Evolutionary conservation across 2,797 vertebrate species (phyloP).

Genomic region (Microtus obscurus): DNA sequence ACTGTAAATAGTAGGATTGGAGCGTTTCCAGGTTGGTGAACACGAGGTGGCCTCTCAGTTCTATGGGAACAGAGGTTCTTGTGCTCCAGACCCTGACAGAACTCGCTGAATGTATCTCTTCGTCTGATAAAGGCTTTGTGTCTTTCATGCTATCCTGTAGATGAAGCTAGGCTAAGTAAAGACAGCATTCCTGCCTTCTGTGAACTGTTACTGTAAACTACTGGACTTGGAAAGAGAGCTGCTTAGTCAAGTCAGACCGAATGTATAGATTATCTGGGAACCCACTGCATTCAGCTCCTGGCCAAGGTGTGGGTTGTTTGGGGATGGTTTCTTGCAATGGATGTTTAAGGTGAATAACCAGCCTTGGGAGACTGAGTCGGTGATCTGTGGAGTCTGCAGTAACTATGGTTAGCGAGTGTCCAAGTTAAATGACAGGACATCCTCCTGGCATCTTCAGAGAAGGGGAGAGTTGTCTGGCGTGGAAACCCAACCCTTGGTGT

Average conservation of each 20-base stretch:
- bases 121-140: not conserved
- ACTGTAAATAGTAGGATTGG: not conserved
- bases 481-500: not conserved
- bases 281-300: not conserved
- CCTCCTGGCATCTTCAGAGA: not conserved
- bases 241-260: not conserved
- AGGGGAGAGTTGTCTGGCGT: not conserved
- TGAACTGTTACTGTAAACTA: not conserved
- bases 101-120: not conserved
- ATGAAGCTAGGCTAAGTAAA: not conserved
- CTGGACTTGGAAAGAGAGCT: not conserved
- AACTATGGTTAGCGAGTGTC: not conserved
- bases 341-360: not conserved
- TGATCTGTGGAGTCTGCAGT: not conserved
- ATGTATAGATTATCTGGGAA: not conserved
- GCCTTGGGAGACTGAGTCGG: not conserved
- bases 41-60: not conserved
- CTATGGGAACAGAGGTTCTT: not conserved
- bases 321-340: not conserved
- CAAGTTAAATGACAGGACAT: not conserved
- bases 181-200: not conserved
- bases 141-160: not conserved
- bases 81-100: not conserved
- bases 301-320: not conserved
- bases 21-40: not conserved